phyloP scores from a whole-genome alignment of 2,797 vertebrate genomes.

The Melanogrammus aeglefinus region DNA sequence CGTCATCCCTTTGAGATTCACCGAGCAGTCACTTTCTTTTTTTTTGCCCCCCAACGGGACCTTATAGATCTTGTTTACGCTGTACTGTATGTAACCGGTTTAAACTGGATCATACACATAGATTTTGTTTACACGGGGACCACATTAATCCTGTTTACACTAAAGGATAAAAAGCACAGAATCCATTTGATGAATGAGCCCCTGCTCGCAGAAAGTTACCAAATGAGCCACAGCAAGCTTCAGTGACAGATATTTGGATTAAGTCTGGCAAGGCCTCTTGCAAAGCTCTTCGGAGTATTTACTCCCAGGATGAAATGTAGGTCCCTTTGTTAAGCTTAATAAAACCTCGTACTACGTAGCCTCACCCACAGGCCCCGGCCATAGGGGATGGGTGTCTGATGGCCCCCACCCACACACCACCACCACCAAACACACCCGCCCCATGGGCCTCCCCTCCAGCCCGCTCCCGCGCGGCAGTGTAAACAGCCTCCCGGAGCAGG shows the following conservation, averaged over 20 bases:
- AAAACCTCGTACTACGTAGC: not conserved
- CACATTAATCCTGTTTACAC: constrained; percentile 39
- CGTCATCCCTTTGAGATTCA: constrained; percentile 3
- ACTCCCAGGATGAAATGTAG: not conserved
- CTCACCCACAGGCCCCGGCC: not conserved
- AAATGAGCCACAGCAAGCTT: constrained; percentile 40
- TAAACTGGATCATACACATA: not conserved
- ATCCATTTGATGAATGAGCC: constrained; percentile 40
- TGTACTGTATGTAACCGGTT: not conserved
- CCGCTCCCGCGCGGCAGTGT: constrained; percentile 53
- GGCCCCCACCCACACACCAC: constrained; percentile 26
- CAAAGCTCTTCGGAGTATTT: constrained; percentile 11
- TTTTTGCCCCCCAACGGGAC: not conserved
- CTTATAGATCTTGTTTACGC: not conserved
- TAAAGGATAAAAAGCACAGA: constrained; percentile 34
- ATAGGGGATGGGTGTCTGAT: not conserved
- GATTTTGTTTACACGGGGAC: constrained; percentile 3
- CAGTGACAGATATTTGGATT: constrained; percentile 46
- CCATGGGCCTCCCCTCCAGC: constrained; percentile 17
- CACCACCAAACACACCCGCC: constrained; percentile 10
- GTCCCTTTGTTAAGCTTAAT: constrained; percentile 2
- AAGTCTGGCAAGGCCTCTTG: constrained; percentile 36
- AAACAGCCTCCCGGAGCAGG: constrained; percentile 62
- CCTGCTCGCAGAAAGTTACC: constrained; percentile 52
- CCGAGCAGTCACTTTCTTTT: too few relatives aligned